Evolutionary conservation across 2,113 vertebrate species (phyloP).

Genomic region (Cyprinodon tularosa): DNA sequence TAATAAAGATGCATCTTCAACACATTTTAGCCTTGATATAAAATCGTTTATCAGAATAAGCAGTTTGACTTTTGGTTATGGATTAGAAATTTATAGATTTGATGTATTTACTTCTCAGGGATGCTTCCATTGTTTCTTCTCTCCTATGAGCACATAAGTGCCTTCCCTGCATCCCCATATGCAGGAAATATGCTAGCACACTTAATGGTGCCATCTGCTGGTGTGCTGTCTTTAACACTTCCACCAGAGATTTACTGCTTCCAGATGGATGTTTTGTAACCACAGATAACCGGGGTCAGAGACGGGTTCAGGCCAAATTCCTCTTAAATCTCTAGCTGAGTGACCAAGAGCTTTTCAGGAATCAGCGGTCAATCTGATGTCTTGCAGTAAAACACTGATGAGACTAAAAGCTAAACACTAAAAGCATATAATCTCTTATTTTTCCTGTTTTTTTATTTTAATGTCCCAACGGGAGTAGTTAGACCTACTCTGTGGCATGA

Average conservation of each 20-base stretch:
- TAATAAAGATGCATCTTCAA: background rate
- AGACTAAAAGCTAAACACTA: no score
- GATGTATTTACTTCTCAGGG: background rate
- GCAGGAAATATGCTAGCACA: constrained; percentile 10
- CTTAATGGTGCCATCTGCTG: constrained; percentile 64
- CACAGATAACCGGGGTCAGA: constrained; percentile 36
- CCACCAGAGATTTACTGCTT: constrained; percentile 10
- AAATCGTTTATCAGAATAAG: background rate
- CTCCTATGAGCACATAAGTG: background rate
- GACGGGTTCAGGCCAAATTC: constrained; percentile 21
- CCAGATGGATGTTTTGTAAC: constrained; percentile 59
- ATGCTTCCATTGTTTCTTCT: background rate
- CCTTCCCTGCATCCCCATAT: background rate
- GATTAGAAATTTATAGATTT: background rate
- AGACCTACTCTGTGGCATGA: no score
- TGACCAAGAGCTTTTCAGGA: constrained; percentile 12
- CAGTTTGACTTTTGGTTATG: constrained; percentile 8
- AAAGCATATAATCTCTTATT: background rate
- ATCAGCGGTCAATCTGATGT: constrained; percentile 11
- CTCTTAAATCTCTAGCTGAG: constrained; percentile 31
- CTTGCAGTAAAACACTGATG: background rate
- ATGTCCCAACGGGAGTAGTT: no score
- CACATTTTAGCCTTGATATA: background rate
- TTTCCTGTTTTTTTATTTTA: background rate
- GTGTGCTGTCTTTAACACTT: constrained; percentile 10